Conservation (phyloP, 2,113 vertebrate genomes). For the Otus sunia region DNA sequence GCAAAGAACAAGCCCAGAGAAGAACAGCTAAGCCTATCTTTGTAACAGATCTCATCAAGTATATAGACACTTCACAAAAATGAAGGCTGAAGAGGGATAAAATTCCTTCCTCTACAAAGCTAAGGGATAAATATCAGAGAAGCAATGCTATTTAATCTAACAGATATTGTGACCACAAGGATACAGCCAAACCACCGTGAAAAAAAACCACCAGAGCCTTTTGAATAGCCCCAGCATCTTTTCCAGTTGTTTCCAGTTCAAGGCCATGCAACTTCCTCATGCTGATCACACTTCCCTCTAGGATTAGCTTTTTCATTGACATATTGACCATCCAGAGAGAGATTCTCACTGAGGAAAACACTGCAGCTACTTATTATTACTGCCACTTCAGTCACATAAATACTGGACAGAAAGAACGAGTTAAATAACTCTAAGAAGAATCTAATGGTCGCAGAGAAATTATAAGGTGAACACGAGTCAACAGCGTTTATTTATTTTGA, state of each 20-base stretch:
- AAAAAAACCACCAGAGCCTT: background rate
- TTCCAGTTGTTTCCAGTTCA: background rate
- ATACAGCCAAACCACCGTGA: background rate
- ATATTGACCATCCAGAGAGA: background rate
- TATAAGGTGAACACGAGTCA: background rate
- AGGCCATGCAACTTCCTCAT: background rate
- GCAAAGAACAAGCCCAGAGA: background rate
- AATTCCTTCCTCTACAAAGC: background rate
- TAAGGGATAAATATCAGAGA: background rate
- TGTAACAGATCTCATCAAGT: background rate
- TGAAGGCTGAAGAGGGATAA: background rate
- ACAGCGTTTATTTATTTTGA: background rate
- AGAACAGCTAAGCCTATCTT: background rate
- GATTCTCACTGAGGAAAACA: background rate
- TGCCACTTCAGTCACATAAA: background rate
- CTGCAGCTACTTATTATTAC: background rate
- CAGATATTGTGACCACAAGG: background rate
- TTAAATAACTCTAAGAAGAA: background rate
- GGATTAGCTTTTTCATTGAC: background rate
- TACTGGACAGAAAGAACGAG: background rate
- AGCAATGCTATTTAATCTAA: background rate
- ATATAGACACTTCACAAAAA: background rate
- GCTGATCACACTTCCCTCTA: background rate
- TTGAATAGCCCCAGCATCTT: background rate
- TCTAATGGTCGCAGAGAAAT: background rate